phyloP scores from a whole-genome alignment of 2,113 vertebrate genomes.

The Oxygymnocypris stewartii region DNA sequence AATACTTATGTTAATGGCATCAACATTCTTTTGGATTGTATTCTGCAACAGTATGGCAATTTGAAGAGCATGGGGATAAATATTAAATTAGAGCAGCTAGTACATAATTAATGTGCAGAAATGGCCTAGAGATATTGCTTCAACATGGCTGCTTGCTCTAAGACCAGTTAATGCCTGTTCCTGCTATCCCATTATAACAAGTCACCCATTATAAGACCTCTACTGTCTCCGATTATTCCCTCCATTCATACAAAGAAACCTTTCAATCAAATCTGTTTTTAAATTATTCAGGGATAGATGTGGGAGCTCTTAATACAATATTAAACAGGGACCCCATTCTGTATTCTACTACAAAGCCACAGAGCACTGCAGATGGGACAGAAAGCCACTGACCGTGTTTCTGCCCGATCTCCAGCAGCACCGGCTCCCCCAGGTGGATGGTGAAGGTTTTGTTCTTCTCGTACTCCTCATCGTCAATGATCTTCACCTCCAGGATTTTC shows the following conservation, averaged over 20 bases:
- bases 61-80: constrained; percentile 43
- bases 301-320: constrained; percentile 31
- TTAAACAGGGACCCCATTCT: constrained; percentile 14
- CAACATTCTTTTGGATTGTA: constrained; percentile 28
- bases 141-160: constrained; percentile 29
- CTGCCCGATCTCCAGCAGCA: constrained; percentile 78
- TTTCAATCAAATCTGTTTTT: constrained; percentile 3
- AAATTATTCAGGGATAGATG: constrained; percentile 28
- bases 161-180: constrained; percentile 36
- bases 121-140: constrained; percentile 50
- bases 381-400: constrained; percentile 72
- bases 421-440: constrained; percentile 78
- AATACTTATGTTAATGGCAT: constrained; percentile 4
- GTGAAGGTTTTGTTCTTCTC: constrained; percentile 86
- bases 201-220: constrained; percentile 8
- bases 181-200: background rate
- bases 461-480: constrained; percentile 85
- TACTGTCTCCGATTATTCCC: background rate
- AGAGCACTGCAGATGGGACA: background rate
- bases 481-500: constrained; percentile 81
- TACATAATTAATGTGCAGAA: constrained; percentile 50
- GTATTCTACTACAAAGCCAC: background rate
- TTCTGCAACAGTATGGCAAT: constrained; percentile 36
- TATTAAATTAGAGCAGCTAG: constrained; percentile 44
- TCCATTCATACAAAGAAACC: background rate